These are phyloP conservation scores for Platerodrilus igneus DNA, from an alignment of 2,888 invertebrate genomes.

Conservation along the genomic window DNA sequence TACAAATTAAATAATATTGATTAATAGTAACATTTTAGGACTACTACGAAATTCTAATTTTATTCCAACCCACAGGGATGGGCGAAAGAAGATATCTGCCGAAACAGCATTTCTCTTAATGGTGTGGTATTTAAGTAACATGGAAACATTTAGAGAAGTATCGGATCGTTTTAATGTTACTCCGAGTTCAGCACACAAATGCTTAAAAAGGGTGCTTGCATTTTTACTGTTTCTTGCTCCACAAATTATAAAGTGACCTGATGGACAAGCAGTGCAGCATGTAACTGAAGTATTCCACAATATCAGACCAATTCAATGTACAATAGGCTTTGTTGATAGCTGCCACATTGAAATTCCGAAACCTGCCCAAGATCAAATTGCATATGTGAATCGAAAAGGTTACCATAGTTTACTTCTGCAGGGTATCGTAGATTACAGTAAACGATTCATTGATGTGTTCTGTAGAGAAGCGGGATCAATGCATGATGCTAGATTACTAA, in stretches of 20 bases:
- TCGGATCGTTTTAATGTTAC: constrained; percentile 9
- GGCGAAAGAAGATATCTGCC: constrained; percentile 9
- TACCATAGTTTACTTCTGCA: too few species aligned
- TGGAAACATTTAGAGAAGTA: constrained; percentile 10
- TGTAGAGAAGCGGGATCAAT: too few species aligned
- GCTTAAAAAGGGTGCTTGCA: constrained; percentile 3
- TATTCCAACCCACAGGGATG: constrained; percentile 7
- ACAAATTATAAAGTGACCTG: constrained; percentile 2
- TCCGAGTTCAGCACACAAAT: constrained; percentile 1
- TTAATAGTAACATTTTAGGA: too few species aligned
- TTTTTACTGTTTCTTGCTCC: constrained; percentile 4
- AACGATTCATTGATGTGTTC: too few species aligned
- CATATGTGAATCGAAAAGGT: constrained; percentile 3
- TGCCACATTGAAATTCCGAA: constrained; percentile 17
- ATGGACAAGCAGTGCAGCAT: neutral
- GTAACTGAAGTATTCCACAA: constrained; percentile 6
- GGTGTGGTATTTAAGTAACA: constrained; percentile 8
- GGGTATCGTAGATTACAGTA: too few species aligned
- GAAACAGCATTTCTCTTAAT: constrained; percentile 8
- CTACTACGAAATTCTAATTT: constrained; percentile 3
- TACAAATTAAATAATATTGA: too few species aligned
- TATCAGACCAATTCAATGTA: constrained; percentile 17
- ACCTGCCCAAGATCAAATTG: constrained; percentile 12
- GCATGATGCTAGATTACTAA: too few species aligned
- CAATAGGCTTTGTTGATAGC: constrained; percentile 22